Conservation (phyloP, 2,797 vertebrate genomes). For the Philypnodon macrostomus region DNA sequence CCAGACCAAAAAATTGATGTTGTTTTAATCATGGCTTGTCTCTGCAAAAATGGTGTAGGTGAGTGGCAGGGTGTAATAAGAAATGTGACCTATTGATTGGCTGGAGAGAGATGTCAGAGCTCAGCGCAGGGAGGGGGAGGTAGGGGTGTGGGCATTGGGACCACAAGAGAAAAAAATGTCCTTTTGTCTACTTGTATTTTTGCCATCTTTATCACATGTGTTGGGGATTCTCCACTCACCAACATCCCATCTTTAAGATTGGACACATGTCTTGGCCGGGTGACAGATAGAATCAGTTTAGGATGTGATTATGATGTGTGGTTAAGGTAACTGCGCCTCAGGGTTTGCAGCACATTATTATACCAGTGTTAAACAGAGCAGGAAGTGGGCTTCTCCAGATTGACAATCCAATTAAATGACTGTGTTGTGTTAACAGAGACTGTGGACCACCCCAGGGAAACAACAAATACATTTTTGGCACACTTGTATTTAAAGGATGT, state of each 20-base stretch:
- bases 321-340: constrained; percentile 53
- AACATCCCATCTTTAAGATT: constrained; percentile 29
- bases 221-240: constrained; percentile 29
- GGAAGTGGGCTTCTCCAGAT: constrained; percentile 57
- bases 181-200: constrained; percentile 11
- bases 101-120: constrained; percentile 53
- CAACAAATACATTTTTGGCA: constrained; percentile 31
- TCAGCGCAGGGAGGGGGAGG: constrained; percentile 10
- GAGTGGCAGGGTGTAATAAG: constrained; percentile 74
- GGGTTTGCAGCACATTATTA: constrained; percentile 43
- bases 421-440: constrained; percentile 50
- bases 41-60: constrained; percentile 34
- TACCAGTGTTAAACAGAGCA: constrained; percentile 45
- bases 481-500: constrained; percentile 17
- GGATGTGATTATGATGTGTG: constrained; percentile 54
- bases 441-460: constrained; percentile 50
- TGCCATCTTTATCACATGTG: constrained; percentile 18
- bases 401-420: constrained; percentile 73
- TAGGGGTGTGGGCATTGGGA: constrained; percentile 5
- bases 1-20: constrained; percentile 13
- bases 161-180: constrained; percentile 28
- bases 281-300: constrained; percentile 50
- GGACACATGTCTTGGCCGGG: constrained; percentile 26
- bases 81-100: constrained; percentile 74
- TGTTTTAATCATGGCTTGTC: constrained; percentile 28